These are phyloP conservation scores for Gymnogyps californianus DNA, from an alignment of 2,113 vertebrate species.

Conservation along the genomic window DNA sequence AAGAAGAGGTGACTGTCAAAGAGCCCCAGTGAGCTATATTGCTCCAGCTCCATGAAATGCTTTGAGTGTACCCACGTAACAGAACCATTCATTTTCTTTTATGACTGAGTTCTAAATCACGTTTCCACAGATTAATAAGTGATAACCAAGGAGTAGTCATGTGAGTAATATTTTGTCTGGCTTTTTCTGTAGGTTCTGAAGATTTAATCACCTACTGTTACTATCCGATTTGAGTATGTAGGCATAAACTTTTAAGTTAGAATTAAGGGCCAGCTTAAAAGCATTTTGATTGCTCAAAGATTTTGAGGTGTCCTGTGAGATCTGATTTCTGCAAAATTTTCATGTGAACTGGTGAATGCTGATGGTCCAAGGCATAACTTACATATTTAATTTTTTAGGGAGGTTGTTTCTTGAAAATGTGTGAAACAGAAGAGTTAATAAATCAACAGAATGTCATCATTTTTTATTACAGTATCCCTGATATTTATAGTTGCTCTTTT, in stretches of 20 bases:
- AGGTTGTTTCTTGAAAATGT: not conserved
- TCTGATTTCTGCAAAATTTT: not conserved
- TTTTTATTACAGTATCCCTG: not conserved
- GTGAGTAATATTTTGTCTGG: not conserved
- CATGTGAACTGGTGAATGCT: not conserved
- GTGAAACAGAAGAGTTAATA: not conserved
- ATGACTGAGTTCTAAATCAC: not conserved
- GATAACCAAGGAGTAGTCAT: not conserved
- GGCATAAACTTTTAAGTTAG: not conserved
- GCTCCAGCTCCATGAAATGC: not conserved
- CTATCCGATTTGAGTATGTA: not conserved
- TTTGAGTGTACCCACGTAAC: not conserved
- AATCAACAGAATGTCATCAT: not conserved
- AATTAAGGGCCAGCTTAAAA: not conserved
- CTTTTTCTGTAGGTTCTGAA: not conserved
- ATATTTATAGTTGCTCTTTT: not conserved
- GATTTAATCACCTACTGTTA: not conserved
- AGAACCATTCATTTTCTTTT: not conserved
- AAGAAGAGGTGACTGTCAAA: not conserved
- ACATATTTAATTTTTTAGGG: not conserved
- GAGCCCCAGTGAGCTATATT: not conserved
- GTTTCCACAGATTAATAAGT: not conserved
- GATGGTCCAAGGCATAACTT: not conserved
- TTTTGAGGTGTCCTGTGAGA: not conserved
- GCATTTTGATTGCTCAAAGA: not conserved